These are phyloP conservation scores for Thunnus thynnus DNA, from an alignment of 2,113 vertebrate genomes.

Conservation along the genomic window DNA sequence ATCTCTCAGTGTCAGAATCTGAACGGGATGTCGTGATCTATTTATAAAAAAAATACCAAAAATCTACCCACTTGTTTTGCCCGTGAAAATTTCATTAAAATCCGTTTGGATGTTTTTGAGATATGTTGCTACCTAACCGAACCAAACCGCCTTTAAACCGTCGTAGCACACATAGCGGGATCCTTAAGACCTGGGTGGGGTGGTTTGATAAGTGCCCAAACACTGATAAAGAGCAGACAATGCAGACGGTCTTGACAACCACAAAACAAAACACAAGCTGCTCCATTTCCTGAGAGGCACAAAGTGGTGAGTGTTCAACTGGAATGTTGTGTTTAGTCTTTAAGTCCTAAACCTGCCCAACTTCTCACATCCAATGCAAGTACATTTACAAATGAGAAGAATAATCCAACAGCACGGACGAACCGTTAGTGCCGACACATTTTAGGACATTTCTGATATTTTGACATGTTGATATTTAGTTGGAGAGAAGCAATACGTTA, in stretches of 20 bases:
- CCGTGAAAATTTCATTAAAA: neutral
- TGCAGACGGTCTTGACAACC: conserved; percentile 40
- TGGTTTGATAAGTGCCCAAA: conserved; percentile 34
- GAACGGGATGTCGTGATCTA: neutral
- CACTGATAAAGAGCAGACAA: conserved; percentile 45
- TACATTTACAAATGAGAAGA: too few relatives aligned
- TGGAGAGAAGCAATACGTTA: too few relatives aligned
- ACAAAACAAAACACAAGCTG: conserved; percentile 27
- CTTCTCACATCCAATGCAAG: neutral
- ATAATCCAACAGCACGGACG: too few relatives aligned
- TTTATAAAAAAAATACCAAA: neutral
- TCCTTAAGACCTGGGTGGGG: conserved; percentile 2
- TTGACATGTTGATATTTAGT: too few relatives aligned
- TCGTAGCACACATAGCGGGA: neutral
- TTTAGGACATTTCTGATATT: too few relatives aligned
- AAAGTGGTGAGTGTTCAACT: neutral
- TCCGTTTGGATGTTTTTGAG: neutral
- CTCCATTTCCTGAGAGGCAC: conserved; percentile 8
- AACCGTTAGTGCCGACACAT: too few relatives aligned
- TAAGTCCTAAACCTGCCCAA: neutral
- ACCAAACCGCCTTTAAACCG: conserved; percentile 19
- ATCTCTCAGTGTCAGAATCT: too few relatives aligned
- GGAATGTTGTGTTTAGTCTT: conserved; percentile 18
- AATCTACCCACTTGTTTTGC: neutral
- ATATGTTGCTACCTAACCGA: neutral